These are phyloP conservation scores for Phrynocephalus versicolor DNA, from an alignment of 2,113 vertebrate genomes.

Conservation along the genomic window DNA sequence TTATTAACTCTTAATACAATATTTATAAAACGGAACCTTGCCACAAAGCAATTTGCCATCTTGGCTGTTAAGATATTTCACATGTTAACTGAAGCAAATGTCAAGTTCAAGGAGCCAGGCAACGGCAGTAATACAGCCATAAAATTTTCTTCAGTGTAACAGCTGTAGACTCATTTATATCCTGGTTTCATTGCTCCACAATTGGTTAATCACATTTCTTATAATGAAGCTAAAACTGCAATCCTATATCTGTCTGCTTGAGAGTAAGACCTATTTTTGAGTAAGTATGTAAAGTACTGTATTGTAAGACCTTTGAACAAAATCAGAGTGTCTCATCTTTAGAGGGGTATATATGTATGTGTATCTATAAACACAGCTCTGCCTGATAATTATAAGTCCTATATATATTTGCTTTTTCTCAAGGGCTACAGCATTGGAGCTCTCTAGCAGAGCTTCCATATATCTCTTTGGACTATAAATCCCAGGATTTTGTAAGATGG, in stretches of 20 bases:
- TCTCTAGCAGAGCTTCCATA: too few species aligned
- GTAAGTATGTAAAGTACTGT: background rate
- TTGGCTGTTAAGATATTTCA: constrained; percentile 28
- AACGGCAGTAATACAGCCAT: background rate
- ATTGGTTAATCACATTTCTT: constrained; percentile 56
- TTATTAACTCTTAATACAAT: constrained; percentile 22
- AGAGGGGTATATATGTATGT: too few species aligned
- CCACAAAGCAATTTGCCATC: background rate
- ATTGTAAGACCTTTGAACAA: constrained; percentile 36
- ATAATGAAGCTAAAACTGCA: constrained; percentile 55
- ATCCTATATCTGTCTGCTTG: background rate
- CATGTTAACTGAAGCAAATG: constrained; percentile 20
- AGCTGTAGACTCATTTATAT: constrained; percentile 9
- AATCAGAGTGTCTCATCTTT: background rate
- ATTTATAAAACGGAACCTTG: constrained; percentile 4
- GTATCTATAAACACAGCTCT: too few species aligned
- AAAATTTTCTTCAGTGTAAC: background rate
- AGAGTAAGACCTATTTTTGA: background rate
- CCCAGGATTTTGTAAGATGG: too few species aligned
- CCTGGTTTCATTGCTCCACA: constrained; percentile 31
- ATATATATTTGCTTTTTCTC: too few species aligned
- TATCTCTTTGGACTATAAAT: too few species aligned
- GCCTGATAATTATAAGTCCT: too few species aligned
- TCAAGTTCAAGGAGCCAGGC: constrained; percentile 3
- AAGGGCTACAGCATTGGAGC: too few species aligned